These are phyloP conservation scores for Nephrotoma flavescens DNA, from an alignment of 2,888 invertebrate species.

Conservation along the genomic window DNA sequence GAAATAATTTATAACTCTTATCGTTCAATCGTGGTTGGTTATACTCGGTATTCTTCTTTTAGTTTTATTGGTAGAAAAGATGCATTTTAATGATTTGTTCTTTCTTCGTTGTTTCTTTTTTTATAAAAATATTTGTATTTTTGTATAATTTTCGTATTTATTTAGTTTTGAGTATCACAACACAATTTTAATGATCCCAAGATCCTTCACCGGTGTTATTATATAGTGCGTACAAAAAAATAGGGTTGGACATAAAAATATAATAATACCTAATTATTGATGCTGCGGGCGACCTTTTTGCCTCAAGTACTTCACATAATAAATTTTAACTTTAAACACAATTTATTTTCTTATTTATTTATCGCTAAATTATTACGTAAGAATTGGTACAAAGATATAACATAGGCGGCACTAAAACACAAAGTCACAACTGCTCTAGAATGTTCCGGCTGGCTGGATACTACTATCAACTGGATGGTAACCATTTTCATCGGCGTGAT, in stretches of 20 bases:
- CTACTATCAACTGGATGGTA: constrained; percentile 15
- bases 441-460: not conserved
- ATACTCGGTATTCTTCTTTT: not conserved
- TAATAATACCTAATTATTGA: not conserved
- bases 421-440: not conserved
- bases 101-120: not conserved
- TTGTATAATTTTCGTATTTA: not conserved
- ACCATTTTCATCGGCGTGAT: constrained; percentile 20
- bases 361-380: not conserved
- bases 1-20: not conserved
- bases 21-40: not conserved
- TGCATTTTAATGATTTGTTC: not conserved
- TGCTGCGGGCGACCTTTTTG: not conserved
- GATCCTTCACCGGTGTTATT: not conserved
- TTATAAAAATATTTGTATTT: not conserved
- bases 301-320: not conserved
- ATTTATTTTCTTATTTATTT: not conserved
- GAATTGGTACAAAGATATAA: not conserved
- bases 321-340: not conserved
- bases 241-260: not conserved
- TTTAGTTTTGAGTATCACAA: not conserved
- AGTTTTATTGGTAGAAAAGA: not conserved
- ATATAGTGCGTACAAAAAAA: not conserved
- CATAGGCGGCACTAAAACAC: not conserved
- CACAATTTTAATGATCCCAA: not conserved